Percentiles rank a stretch among this genome's conserved stretches.
Conservation (phyloP, 2,113 vertebrate species). For the Emydocephalus ijimae region DNA sequence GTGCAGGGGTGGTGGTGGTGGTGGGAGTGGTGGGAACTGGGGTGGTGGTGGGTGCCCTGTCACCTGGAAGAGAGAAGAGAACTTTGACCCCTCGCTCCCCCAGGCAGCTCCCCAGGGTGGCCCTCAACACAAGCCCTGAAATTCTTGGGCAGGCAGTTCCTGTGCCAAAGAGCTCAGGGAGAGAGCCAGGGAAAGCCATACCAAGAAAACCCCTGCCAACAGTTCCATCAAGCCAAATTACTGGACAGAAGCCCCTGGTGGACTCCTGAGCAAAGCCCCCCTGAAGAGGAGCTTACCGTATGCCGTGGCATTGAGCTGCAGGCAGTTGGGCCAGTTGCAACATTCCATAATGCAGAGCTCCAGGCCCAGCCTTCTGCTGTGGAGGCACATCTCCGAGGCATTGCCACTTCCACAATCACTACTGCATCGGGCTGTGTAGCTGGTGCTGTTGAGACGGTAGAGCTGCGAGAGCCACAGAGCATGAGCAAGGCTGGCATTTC, state of each 20-base stretch:
- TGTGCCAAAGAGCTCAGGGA: neutral
- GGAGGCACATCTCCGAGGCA: constrained; percentile 39
- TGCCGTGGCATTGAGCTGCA: constrained; percentile 54
- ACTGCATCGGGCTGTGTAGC: constrained; percentile 60
- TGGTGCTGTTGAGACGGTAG: constrained; percentile 43
- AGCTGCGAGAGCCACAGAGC: constrained; percentile 57
- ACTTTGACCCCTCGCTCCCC: neutral
- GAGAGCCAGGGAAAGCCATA: neutral
- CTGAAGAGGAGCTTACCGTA: constrained; percentile 2
- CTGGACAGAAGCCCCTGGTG: neutral
- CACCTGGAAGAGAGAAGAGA: constrained; percentile 33
- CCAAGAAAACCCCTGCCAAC: neutral
- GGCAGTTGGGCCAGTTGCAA: constrained; percentile 66
- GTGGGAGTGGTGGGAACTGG: rapidly evolving
- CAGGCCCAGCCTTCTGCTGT: neutral
- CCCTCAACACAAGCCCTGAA: neutral
- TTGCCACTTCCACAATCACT: constrained; percentile 23
- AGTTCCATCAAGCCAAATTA: neutral
- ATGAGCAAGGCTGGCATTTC: neutral
- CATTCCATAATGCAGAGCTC: constrained; percentile 64
- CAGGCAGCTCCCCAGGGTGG: rapidly evolving
- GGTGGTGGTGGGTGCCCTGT: neutral
- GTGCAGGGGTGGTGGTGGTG: neutral
- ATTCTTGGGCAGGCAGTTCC: neutral
- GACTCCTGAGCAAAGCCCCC: neutral